Evolutionary conservation across 2,113 vertebrate species (phyloP), one percentile per base, ranked within the genome.

Genomic region (Lota lota): DNA sequence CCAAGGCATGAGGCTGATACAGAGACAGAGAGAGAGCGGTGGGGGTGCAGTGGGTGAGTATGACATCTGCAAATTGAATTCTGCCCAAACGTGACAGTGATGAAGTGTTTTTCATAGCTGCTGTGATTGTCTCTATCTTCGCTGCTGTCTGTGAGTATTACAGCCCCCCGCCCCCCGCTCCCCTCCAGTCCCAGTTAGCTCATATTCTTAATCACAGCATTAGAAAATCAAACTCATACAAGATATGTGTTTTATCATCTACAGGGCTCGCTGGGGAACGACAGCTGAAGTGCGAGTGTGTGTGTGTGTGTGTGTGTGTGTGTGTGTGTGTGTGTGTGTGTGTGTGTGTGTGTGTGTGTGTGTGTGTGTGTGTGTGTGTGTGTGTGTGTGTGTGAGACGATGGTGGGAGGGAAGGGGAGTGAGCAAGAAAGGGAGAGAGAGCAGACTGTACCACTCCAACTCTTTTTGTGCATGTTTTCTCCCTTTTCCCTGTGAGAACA

Each of bases 61-160:
- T 83, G 87, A 90, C 87, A 87, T 91, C 85, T 84, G 92, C 88
- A 95, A 95, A 93, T 93, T 88, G 88, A 94, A 93, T 95, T 95
- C 93, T 92, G 94, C 89, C 89, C 89, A 84, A 87, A 93, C 85
- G 83, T 92, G 92, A 92, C 93, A 94, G 91, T 93, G 92, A 94
- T 94, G 92, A 94, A 91, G 92, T 94, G 91, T 90, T 93, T 91
- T 94, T 93, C 91, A 91, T 91, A 93, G 92, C 91, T 91, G 93
- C 91, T 83, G 89, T 93, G 94, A 87, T 91, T 92, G 90, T 93
- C 94, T 93, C 92, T 92, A 94, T 93, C 91, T 88, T 88, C 90
- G 90, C 85, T 90, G 82, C 85, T 90, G 88, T 91, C 89, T 77
- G 16, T 33, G 85, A 83, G 88, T 84, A 88, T 91, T 91, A 90